Base-by-base conservation (phyloP, 2,888 invertebrate species). In the Synanthedon myopaeformis region DNA sequence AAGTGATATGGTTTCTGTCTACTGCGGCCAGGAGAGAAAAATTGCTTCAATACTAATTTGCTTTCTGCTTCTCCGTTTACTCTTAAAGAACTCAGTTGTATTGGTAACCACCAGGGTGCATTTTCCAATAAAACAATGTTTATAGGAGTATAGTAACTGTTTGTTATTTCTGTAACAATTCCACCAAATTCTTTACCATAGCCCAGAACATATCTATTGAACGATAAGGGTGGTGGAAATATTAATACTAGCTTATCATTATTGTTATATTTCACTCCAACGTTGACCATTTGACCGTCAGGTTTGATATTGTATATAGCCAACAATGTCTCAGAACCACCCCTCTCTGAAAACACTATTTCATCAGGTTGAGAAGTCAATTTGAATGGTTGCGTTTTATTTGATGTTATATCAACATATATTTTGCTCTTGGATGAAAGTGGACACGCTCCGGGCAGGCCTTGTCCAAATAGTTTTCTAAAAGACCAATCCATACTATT, bases 141-240 rank as follows among this genome's bases (percentile, higher is more conserved):
- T 54, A 98, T 82, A 1, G 90, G 70, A 54, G 89, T 89, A 91
- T 92, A 93, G 65, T 94, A 92, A 61, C 92, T 93, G 70, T 97
- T 97, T 56, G 91, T 91, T 52, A 97, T 84, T 75, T 94, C 93
- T 19, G 95, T 95, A 0, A 95, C 93, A 63, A 98, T 92, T 52
- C 96, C 95, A 11, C 98, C 98, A 67, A 91, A 91, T 76, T 97
- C 96, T 80, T 97, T 95, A 0, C 98, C 98, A 83, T 94, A 95
- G 3, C 97, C 97, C 14, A 93, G 88, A n/a, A 95, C 89, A 72
- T 94, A 94, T 62, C 95, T 91, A 70, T 93, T 94, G 10, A 94
- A 95, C 70, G 91, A 90, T 5, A 93, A 86, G 0, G 96, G 95
- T 51, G 91, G 90, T 54, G 90, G 88, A 50, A 80, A 63, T 52